Percentiles rank a stretch among this genome's conserved stretches.
These are phyloP conservation scores for Lepidocyrtinus sp. DNA, from an alignment of 2,888 invertebrate genomes.

Conservation along the genomic window DNA sequence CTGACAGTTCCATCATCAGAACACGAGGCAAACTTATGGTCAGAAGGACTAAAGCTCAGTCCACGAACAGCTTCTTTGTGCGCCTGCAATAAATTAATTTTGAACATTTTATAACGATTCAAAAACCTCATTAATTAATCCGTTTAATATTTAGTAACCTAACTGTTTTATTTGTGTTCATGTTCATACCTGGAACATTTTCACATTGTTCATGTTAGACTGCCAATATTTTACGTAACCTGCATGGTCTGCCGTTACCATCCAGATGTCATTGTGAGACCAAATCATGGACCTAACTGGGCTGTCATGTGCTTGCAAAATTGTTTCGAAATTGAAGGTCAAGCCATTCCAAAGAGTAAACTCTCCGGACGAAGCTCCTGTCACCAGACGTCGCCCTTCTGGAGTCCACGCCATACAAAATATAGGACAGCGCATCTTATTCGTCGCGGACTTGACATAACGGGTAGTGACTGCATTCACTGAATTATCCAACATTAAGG, in stretches of 20 bases:
- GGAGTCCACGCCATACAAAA: constrained; percentile 99
- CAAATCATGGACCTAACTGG: constrained; percentile 99
- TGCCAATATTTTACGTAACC: constrained; percentile 99
- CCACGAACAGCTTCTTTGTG: constrained; percentile 99
- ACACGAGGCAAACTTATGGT: constrained; percentile 98
- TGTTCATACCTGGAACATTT: constrained; percentile 97
- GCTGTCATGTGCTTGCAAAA: constrained; percentile 99
- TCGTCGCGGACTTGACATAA: constrained; percentile 99
- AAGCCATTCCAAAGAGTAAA: constrained; percentile 99
- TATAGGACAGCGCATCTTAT: constrained; percentile 99
- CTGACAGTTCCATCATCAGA: constrained; percentile 99
- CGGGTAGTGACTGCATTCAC: constrained; percentile 87
- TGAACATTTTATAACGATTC: background rate
- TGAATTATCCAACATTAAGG: constrained; percentile 94
- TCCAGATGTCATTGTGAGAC: constrained; percentile 99
- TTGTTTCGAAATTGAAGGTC: constrained; percentile 99
- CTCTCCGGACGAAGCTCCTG: constrained; percentile 99
- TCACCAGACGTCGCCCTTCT: constrained; percentile 96
- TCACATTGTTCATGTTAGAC: constrained; percentile 99
- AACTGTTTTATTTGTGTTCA: background rate
- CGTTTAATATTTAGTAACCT: background rate
- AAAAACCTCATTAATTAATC: background rate
- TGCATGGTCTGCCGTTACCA: constrained; percentile 99
- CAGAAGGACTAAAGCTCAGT: constrained; percentile 99
- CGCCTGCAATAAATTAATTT: constrained; percentile 77